A percentile compares a stretch with the other conserved stretches of the same genome.
These are phyloP conservation scores for Drosophila setifemur DNA, from an alignment of 1,140 invertebrate species.

Conservation along the genomic window DNA sequence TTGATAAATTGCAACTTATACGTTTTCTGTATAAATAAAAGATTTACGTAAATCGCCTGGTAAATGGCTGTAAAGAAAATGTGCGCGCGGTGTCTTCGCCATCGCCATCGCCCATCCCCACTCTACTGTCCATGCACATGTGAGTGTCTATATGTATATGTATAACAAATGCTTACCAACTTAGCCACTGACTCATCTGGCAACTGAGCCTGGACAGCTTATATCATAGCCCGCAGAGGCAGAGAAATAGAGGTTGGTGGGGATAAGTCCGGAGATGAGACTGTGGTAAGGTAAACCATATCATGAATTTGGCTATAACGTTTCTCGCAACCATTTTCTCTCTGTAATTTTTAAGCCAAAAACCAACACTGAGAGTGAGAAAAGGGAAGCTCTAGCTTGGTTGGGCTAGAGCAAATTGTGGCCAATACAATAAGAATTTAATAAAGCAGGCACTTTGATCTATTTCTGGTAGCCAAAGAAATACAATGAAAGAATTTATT, in stretches of 20 bases:
- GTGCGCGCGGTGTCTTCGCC: conserved; percentile 47
- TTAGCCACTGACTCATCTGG: conserved; percentile 59
- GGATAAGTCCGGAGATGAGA: background rate
- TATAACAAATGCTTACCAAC: conserved; percentile 76
- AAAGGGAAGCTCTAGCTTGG: background rate
- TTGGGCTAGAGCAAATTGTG: background rate
- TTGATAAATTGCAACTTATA: conserved; percentile 81
- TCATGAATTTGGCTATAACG: conserved; percentile 66
- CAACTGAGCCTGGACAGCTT: conserved; percentile 63
- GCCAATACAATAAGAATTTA: conserved; percentile 18
- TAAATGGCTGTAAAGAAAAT: conserved; percentile 80
- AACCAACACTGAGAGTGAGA: background rate
- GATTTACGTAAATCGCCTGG: conserved; percentile 80
- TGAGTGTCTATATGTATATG: conserved; percentile 13
- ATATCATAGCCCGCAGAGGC: conserved; percentile 37
- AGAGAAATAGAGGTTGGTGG: background rate
- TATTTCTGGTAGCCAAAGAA: background rate
- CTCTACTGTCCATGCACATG: background rate
- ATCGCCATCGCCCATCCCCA: conserved; percentile 1
- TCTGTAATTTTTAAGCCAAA: conserved; percentile 9
- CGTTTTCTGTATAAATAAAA: conserved; percentile 81
- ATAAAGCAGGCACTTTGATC: conserved; percentile 24
- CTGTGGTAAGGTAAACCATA: conserved; percentile 65
- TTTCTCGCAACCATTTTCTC: conserved; percentile 49
- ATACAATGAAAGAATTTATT: background rate